Evolutionary conservation across 2,113 vertebrate genomes (phyloP), one percentile per base, ranked within the genome.

Genomic region (Caranx ignobilis): DNA sequence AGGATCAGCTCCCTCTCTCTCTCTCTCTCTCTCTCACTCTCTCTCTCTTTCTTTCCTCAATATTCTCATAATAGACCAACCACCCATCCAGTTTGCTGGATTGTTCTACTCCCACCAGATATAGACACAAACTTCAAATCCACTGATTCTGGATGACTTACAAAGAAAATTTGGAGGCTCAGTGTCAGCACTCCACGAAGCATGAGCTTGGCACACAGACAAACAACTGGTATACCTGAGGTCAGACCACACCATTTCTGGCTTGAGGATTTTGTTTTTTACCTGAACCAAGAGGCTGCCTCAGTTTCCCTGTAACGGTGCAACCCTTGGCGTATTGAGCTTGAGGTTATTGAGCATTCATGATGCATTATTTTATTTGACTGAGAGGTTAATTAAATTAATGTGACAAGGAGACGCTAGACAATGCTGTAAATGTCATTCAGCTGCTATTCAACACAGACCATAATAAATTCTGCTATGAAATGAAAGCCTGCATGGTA

Each of bases 371-470:
- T 89, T 87, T 70, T 75, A 77, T 81, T 78, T 75, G 56, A 79
- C 83, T 85, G 76, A 81, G 79, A 83, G 86, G 79, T 91, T 87
- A 87, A 87, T 91, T 89, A 78, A 88, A 87, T 89, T 78, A 92
- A 88, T 81, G 84, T 82, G 83, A 84, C 85, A 86, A 62, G 75
- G 73, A 82, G 81, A 67, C 8, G 26, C 68, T 3, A 83, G 52
- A 85, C 84, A 92, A 85, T 79, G 66, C 77, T 81, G 84, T 83
- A 87, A 88, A 93, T 88, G 84, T 75, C 82, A 84, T 82, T 91
- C 72, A 76, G 18, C 80, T 56, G 73, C 76, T 75, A 82, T 86
- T 81, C 86, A 87, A 59, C 65, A 35, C 67, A 34, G 52, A 64
- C 45, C 78, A 52, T 83, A 89, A 83, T 82, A 71, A 59, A 91